Evolutionary conservation across 1,140 invertebrate genomes (phyloP).

Genomic region (Phocides pigmalion): DNA sequence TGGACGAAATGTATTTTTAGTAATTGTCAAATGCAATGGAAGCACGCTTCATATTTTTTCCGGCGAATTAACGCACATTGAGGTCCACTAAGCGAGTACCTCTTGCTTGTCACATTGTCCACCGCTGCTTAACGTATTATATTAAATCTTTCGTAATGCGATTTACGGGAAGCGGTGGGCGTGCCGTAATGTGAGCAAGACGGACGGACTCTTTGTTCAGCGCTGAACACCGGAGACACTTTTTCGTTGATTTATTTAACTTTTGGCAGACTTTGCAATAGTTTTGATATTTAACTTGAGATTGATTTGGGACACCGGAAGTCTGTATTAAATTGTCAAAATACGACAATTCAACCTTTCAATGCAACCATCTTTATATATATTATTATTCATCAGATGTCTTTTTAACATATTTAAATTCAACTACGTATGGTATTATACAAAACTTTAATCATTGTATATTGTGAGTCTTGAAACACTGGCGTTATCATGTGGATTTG

Average conservation of each 20-base stretch:
- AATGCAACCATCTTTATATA: no score
- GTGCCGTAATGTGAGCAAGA: constrained; percentile 16
- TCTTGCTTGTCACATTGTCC: constrained; percentile 32
- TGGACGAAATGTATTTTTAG: background rate
- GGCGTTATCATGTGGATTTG: no score
- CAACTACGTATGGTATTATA: no score
- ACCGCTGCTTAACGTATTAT: constrained; percentile 9
- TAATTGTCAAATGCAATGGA: background rate
- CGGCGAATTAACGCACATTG: constrained; percentile 28
- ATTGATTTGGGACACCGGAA: background rate
- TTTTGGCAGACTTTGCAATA: background rate
- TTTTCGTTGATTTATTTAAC: background rate
- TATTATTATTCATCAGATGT: no score
- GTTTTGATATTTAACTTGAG: background rate
- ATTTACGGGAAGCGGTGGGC: constrained; percentile 19
- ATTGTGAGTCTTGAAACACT: no score
- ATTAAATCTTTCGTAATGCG: constrained; percentile 20
- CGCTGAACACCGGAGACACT: background rate
- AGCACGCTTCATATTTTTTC: constrained; percentile 11
- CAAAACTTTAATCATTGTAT: no score
- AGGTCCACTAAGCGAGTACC: constrained; percentile 23
- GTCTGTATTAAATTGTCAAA: background rate
- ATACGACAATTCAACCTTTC: background rate
- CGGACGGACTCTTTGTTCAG: constrained; percentile 10
- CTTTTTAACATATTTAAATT: no score